These are phyloP conservation scores for Pachydiplax longipennis DNA, from an alignment of 2,888 invertebrate genomes.

Conservation along the genomic window DNA sequence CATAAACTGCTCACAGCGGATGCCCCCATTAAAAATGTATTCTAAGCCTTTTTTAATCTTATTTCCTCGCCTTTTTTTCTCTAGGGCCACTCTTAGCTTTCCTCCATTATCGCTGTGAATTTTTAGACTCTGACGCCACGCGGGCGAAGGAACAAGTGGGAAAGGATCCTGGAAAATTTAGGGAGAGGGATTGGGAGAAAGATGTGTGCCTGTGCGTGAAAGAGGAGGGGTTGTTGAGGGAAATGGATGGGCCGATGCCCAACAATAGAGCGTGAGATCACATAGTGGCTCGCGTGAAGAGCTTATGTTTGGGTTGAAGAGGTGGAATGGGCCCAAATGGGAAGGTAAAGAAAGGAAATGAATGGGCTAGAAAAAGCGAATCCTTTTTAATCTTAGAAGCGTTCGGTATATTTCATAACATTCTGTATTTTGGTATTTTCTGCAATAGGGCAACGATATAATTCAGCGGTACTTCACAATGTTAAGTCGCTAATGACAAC, in stretches of 20 bases:
- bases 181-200: background rate
- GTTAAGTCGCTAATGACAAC: no score
- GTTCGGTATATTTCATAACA: no score
- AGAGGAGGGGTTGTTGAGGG: background rate
- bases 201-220: background rate
- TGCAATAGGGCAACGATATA: no score
- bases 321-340: background rate
- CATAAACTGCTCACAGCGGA: no score
- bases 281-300: background rate
- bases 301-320: background rate
- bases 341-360: background rate
- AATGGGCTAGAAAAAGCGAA: background rate
- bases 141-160: background rate
- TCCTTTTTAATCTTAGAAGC: no score
- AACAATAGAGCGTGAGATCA: background rate
- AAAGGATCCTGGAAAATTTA: background rate
- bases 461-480: no score
- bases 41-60: no score
- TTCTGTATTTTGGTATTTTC: no score
- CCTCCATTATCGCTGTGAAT: background rate
- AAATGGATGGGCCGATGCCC: background rate
- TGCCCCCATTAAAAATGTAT: no score
- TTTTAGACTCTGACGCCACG: background rate
- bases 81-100: background rate
- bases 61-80: background rate